These are phyloP conservation scores for Podilymbus podiceps DNA, from an alignment of 2,113 vertebrate genomes.

Conservation along the genomic window DNA sequence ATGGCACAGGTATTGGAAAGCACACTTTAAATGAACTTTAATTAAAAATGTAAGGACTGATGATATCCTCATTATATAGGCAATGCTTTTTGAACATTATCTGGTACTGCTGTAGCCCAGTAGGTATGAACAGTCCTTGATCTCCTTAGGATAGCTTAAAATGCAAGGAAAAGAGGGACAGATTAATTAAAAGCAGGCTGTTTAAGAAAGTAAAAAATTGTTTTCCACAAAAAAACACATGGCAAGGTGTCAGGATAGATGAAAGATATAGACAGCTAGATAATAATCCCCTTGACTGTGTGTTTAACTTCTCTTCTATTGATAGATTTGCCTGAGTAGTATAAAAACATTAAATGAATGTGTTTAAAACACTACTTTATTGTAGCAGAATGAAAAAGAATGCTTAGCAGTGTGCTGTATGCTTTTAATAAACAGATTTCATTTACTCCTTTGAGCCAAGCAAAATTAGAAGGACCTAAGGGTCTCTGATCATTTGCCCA, in stretches of 20 bases:
- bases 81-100: background rate
- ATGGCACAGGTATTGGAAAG: constrained; percentile 22
- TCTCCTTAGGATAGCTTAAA: constrained; percentile 11
- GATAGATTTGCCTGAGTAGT: constrained; percentile 35
- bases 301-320: constrained; percentile 50
- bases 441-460: constrained; percentile 17
- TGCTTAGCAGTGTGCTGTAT: background rate
- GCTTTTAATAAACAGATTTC: constrained; percentile 50
- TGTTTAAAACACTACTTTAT: constrained; percentile 46
- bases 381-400: constrained; percentile 51
- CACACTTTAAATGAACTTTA: constrained; percentile 16
- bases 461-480: constrained; percentile 49
- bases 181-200: constrained; percentile 42
- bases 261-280: constrained; percentile 20
- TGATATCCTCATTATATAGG: background rate
- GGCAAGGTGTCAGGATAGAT: constrained; percentile 25
- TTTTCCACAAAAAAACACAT: background rate
- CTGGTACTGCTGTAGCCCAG: background rate
- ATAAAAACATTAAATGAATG: constrained; percentile 55
- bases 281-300: constrained; percentile 33
- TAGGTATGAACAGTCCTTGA: constrained; percentile 2
- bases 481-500: constrained; percentile 63
- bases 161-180: background rate
- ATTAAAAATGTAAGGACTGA: constrained; percentile 32
- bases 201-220: constrained; percentile 19